phyloP scores from a whole-genome alignment of 1,140 invertebrate species.

The Ceratosolen fusciceps region DNA sequence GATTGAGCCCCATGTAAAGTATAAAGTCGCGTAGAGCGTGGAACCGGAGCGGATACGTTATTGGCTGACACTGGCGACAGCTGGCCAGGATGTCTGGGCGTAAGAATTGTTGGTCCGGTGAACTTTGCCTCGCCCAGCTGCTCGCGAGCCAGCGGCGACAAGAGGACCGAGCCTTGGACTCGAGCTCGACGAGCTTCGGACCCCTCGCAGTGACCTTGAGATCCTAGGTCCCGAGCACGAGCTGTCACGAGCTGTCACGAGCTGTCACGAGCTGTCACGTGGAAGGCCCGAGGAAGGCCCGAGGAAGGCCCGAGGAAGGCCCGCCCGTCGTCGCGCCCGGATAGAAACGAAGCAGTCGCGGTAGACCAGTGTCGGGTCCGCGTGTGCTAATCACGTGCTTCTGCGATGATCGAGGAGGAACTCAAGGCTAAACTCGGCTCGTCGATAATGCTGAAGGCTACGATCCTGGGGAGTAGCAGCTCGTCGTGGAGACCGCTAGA shows the following conservation, averaged over 20 bases:
- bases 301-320: too few relatives aligned
- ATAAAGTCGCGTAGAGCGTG: background rate
- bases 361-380: background rate
- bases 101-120: background rate
- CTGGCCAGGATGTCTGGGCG: background rate
- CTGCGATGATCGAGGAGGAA: background rate
- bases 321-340: background rate
- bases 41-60: background rate
- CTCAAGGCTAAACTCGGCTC: background rate
- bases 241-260: too few relatives aligned
- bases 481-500: background rate
- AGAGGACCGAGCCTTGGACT: background rate
- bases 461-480: background rate
- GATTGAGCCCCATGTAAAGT: constrained; percentile 1
- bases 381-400: background rate
- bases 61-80: background rate
- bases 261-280: too few relatives aligned
- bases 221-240: background rate
- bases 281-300: too few relatives aligned
- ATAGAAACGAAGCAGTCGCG: background rate
- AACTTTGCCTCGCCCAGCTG: background rate
- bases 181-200: background rate
- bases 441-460: background rate
- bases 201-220: too few relatives aligned
- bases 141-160: background rate